These are phyloP conservation scores for Neotoma lepida DNA, from an alignment of 2,113 vertebrate genomes.

Conservation along the genomic window DNA sequence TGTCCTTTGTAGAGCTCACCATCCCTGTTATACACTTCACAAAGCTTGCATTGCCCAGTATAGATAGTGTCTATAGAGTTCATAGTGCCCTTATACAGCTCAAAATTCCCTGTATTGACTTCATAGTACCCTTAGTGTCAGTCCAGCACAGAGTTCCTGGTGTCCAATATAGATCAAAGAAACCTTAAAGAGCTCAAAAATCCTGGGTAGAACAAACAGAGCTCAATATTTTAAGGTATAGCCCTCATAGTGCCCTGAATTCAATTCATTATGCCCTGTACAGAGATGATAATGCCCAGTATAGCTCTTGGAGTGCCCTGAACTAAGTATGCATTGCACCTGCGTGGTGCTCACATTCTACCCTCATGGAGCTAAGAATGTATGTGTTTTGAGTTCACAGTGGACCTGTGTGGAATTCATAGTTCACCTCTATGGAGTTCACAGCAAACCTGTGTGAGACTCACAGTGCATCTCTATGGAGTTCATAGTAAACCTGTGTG, in stretches of 20 bases:
- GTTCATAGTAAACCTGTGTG: not conserved
- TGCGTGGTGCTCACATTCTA: not conserved
- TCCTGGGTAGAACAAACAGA: not conserved
- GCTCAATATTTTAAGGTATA: not conserved
- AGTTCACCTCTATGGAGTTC: not conserved
- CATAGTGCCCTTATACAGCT: not conserved
- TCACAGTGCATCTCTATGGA: not conserved
- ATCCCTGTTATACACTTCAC: not conserved
- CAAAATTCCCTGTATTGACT: not conserved
- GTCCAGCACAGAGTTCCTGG: not conserved
- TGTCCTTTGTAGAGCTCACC: not conserved
- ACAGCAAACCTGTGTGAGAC: not conserved
- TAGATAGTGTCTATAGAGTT: not conserved
- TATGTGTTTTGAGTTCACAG: not conserved
- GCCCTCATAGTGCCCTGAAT: too few species aligned
- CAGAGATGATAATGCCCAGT: not conserved
- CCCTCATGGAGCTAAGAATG: not conserved
- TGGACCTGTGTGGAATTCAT: not conserved
- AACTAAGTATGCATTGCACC: too few species aligned
- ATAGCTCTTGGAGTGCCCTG: not conserved
- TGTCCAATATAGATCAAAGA: not conserved
- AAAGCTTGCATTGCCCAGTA: not conserved
- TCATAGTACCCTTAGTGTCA: not conserved
- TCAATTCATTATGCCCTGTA: not conserved
- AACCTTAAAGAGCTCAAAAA: not conserved